Conservation (phyloP, 2,797 vertebrate genomes). For the Lagodon rhomboides region DNA sequence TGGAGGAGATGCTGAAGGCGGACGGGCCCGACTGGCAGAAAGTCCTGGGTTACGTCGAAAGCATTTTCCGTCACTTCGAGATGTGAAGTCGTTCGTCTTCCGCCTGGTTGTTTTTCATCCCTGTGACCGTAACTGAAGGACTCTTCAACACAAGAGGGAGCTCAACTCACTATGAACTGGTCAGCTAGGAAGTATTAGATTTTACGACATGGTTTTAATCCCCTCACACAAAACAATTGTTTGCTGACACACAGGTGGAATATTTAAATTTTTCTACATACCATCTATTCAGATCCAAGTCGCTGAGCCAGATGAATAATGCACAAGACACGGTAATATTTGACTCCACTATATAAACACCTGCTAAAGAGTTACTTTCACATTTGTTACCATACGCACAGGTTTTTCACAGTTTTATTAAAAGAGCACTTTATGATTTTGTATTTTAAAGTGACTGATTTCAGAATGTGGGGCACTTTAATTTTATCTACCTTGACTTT, state of each 20-base stretch:
- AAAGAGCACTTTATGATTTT: slow-evolving; percentile 64
- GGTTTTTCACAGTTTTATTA: slow-evolving; percentile 60
- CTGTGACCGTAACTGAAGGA: slow-evolving; percentile 24
- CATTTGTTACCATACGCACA: slow-evolving; percentile 40
- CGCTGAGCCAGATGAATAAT: slow-evolving; percentile 26
- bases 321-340: slow-evolving; percentile 43
- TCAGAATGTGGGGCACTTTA: slow-evolving; percentile 36
- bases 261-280: slow-evolving; percentile 42
- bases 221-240: slow-evolving; percentile 2
- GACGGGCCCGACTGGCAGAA: slow-evolving; percentile 87
- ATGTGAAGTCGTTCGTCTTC: slow-evolving; percentile 71
- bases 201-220: slow-evolving; percentile 28
- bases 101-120: slow-evolving; percentile 1
- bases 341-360: slow-evolving; percentile 5
- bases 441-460: slow-evolving; percentile 36
- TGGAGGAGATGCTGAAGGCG: slow-evolving; percentile 83
- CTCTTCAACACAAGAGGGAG: slow-evolving; percentile 37
- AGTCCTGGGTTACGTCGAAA: slow-evolving; percentile 85
- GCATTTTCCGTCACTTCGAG: slow-evolving; percentile 87
- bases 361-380: slow-evolving; percentile 21
- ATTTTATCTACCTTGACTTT: slow-evolving; percentile 20
- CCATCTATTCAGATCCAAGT: slow-evolving; percentile 10
- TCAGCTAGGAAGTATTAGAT: slow-evolving; percentile 18
- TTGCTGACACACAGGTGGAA: not conserved
- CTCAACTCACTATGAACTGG: slow-evolving; percentile 9